These are phyloP conservation scores for Serilophus lunatus DNA, from an alignment of 2,113 vertebrate genomes.

Conservation along the genomic window DNA sequence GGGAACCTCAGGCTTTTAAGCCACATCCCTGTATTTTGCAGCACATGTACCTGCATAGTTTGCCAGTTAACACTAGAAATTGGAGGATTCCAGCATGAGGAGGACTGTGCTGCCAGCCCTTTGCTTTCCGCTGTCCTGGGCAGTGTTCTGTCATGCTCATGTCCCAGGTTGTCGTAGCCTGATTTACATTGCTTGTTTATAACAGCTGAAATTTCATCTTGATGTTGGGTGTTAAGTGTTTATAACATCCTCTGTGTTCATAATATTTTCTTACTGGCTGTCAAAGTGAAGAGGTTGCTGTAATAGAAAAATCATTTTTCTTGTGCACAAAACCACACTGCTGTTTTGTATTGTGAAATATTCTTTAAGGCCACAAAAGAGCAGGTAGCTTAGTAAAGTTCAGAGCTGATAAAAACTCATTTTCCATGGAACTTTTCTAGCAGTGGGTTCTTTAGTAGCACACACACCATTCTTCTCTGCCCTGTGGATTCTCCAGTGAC, in stretches of 20 bases:
- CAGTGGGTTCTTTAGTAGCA: background rate
- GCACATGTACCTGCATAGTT: background rate
- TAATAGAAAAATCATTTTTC: background rate
- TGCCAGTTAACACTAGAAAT: background rate
- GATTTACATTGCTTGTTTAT: background rate
- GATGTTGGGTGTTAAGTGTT: background rate
- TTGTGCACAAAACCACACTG: background rate
- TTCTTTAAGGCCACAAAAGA: background rate
- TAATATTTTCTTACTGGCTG: background rate
- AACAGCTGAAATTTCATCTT: background rate
- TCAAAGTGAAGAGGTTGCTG: background rate
- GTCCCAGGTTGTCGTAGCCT: background rate
- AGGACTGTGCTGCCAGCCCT: background rate
- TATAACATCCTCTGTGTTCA: background rate
- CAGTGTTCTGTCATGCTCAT: fast-evolving
- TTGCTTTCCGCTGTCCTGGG: background rate
- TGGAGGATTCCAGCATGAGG: background rate
- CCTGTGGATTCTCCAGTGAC: background rate
- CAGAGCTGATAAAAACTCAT: background rate
- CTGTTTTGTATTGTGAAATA: background rate
- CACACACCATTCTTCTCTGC: background rate
- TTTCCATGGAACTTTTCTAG: background rate
- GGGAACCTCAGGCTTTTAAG: background rate
- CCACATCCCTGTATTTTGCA: background rate
- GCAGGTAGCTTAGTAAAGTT: background rate